A percentile compares a stretch with the other conserved stretches of the same genome.
Conservation (phyloP, 2,113 vertebrate genomes). For the Lamprologus speciosus region DNA sequence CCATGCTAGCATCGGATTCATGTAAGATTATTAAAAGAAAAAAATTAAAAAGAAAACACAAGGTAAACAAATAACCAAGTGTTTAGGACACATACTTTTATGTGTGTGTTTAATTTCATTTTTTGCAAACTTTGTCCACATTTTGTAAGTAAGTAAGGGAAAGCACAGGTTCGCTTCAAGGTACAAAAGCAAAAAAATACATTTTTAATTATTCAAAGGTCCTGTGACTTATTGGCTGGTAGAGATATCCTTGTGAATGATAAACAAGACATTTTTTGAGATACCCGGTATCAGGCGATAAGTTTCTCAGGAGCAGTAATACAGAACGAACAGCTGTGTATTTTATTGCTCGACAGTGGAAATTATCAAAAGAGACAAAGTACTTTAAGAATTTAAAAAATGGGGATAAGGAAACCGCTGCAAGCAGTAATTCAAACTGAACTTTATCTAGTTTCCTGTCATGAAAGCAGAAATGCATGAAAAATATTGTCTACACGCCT, state of each 20-base stretch:
- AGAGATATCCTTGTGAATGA: neutral
- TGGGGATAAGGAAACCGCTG: neutral
- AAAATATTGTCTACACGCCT: neutral
- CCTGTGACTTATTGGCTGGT: neutral
- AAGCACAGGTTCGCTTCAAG: neutral
- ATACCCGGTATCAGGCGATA: neutral
- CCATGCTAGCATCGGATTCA: neutral
- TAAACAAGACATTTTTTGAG: neutral
- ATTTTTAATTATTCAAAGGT: neutral
- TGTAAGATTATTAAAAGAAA: neutral
- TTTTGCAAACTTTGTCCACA: neutral
- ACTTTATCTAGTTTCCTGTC: neutral
- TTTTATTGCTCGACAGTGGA: neutral
- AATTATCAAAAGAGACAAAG: conserved; percentile 5
- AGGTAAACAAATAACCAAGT: neutral
- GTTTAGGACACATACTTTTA: neutral
- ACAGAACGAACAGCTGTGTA: neutral
- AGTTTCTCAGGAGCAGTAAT: neutral
- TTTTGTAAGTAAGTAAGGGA: neutral
- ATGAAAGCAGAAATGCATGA: neutral
- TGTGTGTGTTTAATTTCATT: neutral
- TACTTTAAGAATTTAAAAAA: neutral
- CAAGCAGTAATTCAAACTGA: neutral
- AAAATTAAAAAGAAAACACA: neutral
- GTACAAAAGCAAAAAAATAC: neutral